Evolutionary conservation across 2,888 invertebrate species (phyloP).

Genomic region (Plemyria rubiginata): DNA sequence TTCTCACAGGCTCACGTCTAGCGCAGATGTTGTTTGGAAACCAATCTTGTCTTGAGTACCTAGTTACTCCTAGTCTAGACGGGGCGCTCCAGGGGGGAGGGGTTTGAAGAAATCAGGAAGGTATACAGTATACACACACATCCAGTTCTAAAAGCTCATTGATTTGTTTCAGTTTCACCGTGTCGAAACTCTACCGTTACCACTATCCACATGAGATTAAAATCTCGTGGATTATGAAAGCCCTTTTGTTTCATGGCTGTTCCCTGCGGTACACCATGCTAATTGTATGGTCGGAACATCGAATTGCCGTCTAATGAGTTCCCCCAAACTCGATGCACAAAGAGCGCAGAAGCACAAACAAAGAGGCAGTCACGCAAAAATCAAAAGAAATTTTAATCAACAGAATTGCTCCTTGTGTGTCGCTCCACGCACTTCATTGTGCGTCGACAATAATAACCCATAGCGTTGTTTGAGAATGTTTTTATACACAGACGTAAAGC

Average conservation of each 20-base stretch:
- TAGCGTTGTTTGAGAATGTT: constrained; percentile 53
- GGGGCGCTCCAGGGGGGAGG: constrained; percentile 46
- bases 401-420: constrained; percentile 66
- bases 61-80: constrained; percentile 66
- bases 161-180: constrained; percentile 28
- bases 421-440: constrained; percentile 67
- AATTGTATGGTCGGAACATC: constrained; percentile 59
- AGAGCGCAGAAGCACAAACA: constrained; percentile 66
- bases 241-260: constrained; percentile 45
- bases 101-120: constrained; percentile 48
- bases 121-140: constrained; percentile 37
- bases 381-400: constrained; percentile 68
- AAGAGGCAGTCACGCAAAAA: constrained; percentile 60
- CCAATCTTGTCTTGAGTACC: constrained; percentile 46
- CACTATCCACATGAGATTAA: constrained; percentile 19
- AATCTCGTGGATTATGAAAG: constrained; percentile 30
- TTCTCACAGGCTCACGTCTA: constrained; percentile 47
- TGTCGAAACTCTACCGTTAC: constrained; percentile 7
- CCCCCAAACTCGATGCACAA: constrained; percentile 64
- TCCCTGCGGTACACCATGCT: constrained; percentile 48
- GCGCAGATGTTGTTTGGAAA: constrained; percentile 53
- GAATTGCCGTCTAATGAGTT: constrained; percentile 63
- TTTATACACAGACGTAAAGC: constrained; percentile 49
- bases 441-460: constrained; percentile 73
- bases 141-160: constrained; percentile 31